Percentiles rank a stretch among this genome's conserved stretches.
Conservation (phyloP, 2,113 vertebrate species). For the Patagioenas fasciata region DNA sequence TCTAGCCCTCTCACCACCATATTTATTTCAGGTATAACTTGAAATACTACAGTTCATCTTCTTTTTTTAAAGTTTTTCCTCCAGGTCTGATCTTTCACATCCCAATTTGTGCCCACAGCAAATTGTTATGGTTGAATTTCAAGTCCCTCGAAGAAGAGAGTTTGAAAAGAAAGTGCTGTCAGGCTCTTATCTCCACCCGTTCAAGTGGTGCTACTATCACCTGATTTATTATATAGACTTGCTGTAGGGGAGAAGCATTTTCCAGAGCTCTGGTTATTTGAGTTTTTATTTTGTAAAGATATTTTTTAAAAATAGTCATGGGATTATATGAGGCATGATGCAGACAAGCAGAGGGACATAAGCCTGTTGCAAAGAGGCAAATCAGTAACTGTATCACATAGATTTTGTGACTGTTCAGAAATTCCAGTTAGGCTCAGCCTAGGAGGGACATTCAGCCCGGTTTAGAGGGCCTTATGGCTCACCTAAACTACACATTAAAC, state of each 20-base stretch:
- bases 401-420: background rate
- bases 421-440: background rate
- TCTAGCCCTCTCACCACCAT: rapidly evolving
- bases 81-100: background rate
- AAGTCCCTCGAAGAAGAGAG: constrained; percentile 15
- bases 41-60: background rate
- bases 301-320: background rate
- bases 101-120: background rate
- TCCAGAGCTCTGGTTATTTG: background rate
- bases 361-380: background rate
- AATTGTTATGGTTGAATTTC: constrained; percentile 28
- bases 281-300: constrained; percentile 36
- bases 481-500: background rate
- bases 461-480: background rate
- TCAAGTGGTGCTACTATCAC: constrained; percentile 20
- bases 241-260: constrained; percentile 6
- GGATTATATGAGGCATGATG: background rate
- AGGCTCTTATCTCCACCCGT: constrained; percentile 45
- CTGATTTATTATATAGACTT: constrained; percentile 42
- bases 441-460: background rate
- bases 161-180: constrained; percentile 60
- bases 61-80: background rate
- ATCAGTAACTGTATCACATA: background rate
- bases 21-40: background rate
- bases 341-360: background rate